Evolutionary conservation across 2,797 vertebrate genomes (phyloP), one percentile per base, ranked within the genome.

Genomic region (Gymnopithys bicolor): DNA sequence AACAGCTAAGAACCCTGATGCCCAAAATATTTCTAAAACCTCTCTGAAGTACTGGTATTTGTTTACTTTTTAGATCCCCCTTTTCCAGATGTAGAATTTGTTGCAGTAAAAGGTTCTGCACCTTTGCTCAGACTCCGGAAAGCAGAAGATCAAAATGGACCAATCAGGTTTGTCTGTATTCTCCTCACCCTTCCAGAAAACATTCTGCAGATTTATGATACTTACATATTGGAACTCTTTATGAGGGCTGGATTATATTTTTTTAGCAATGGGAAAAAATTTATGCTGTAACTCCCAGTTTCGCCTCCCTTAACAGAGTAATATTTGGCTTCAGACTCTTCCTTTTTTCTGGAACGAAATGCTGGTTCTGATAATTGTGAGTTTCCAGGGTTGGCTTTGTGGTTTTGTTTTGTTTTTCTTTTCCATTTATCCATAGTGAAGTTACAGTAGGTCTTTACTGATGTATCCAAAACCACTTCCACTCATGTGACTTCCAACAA

Each of bases 141-240:
- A 97, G 98, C 96, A 46, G 95, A 95, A 66, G 97, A 98, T 95
- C 97, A 94, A 46, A 98, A 99, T 68, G 99, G 99, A 69, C 97
- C 98, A 1, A 98, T 99, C 95, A 99, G 99, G 99, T 99, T 96
- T 96, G 97, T 87, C 45, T 73, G 35, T 84, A 32, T 35, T 22
- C 66, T 90, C 41, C 48, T 75, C n/a, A 82, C 19, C 18, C 10
- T 52, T 75, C 52, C 24, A 45, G 53, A 87, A 68, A 52, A 15
- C 5, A 6, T 62, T 63, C n/a, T 81, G 23, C 24, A 60, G 41
- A 37, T 56, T 66, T 63, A 13, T 62, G 5, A 62, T 62, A 27
- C 3, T 5, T 63, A 70, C 16, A 55, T 53, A 41, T 21, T 69
- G 32, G 24, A 89, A 32, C 30, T 35, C 33, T 11, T 67, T 80